Evolutionary conservation across 1,140 invertebrate species (phyloP).

Genomic region (Diachasmimorpha longicaudata): DNA sequence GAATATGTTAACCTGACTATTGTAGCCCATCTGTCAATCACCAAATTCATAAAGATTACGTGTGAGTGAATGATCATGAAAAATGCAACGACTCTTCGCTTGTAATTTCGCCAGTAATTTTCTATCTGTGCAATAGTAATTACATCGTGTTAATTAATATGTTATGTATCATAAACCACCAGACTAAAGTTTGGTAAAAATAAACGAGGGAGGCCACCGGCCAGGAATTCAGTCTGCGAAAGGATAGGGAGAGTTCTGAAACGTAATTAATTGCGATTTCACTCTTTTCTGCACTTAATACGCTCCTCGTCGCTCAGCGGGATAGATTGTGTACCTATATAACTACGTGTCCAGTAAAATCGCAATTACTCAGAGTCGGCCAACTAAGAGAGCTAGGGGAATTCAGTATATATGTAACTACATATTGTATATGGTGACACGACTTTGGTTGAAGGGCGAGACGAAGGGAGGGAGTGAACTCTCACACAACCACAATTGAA

Average conservation of each 20-base stretch:
- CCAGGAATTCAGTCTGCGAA: not conserved
- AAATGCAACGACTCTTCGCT: no score
- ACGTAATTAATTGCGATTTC: conserved; percentile 55
- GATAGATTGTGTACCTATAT: conserved; percentile 35
- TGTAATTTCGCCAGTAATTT: no score
- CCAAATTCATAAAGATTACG: no score
- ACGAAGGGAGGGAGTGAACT: not conserved
- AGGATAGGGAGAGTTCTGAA: not conserved
- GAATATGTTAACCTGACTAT: no score
- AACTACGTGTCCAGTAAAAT: conserved; percentile 44
- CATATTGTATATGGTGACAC: not conserved
- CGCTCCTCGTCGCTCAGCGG: conserved; percentile 36
- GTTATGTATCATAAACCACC: no score
- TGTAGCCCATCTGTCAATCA: no score
- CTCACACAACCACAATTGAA: not conserved
- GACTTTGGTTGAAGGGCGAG: not conserved
- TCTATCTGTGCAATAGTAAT: no score
- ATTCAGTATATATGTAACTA: not conserved
- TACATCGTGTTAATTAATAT: no score
- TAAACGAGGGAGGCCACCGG: no score
- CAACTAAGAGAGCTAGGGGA: conserved; percentile 13
- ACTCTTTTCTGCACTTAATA: conserved; percentile 50
- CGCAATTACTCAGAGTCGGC: conserved; percentile 47
- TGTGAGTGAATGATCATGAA: no score
- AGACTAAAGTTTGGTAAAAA: no score